Conservation (phyloP, 2,797 vertebrate genomes). For the Prunella strophiata region DNA sequence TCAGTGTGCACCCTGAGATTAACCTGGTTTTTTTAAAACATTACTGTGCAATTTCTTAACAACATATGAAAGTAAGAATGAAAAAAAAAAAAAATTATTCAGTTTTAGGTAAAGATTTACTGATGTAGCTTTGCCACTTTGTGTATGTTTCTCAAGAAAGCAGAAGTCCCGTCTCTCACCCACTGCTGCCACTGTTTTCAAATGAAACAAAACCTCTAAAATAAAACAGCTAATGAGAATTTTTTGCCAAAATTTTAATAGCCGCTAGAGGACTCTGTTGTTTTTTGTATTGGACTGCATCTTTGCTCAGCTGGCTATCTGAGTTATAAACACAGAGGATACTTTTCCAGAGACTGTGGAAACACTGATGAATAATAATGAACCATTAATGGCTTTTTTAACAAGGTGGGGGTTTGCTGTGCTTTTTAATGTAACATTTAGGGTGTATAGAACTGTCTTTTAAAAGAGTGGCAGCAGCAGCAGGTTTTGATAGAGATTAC, state of each 20-base stretch:
- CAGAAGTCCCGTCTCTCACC: not conserved
- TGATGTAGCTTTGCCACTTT: not conserved
- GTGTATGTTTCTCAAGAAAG: not conserved
- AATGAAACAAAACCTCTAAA: not conserved
- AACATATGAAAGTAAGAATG: not conserved
- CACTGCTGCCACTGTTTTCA: not conserved
- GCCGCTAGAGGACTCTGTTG: slow-evolving; percentile 67
- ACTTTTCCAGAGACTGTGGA: not conserved
- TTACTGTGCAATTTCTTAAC: not conserved
- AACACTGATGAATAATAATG: not conserved
- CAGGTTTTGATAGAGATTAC: not conserved
- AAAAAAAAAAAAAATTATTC: not conserved
- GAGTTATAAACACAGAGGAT: not conserved
- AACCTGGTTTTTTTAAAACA: not conserved
- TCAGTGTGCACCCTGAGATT: not conserved
- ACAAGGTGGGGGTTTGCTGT: accelerated
- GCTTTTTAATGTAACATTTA: not conserved
- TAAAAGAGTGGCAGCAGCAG: not conserved
- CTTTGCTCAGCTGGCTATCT: not conserved
- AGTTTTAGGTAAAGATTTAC: not conserved
- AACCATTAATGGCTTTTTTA: not conserved
- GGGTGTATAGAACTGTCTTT: not conserved
- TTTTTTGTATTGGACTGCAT: not conserved
- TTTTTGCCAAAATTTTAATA: slow-evolving; percentile 47
- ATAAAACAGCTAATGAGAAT: not conserved